phyloP scores from a whole-genome alignment of 2,888 invertebrate species.

The Patella depressa region DNA sequence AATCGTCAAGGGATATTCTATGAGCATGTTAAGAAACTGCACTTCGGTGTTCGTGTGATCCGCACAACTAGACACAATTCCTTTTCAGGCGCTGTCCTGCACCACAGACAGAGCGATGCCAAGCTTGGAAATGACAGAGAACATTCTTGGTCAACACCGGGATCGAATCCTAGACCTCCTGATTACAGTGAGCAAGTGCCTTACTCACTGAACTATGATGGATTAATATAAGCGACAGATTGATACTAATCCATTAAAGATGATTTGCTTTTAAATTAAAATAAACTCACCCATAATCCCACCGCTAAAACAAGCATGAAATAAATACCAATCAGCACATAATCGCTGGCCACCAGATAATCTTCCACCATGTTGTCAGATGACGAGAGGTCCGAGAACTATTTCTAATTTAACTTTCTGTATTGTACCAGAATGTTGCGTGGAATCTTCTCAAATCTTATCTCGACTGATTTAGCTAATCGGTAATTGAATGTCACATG shows the following conservation, averaged over 20 bases:
- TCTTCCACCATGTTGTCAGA: conserved; percentile 37
- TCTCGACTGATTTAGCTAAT: no score
- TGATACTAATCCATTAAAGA: background rate
- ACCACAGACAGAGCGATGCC: no score
- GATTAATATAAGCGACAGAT: background rate
- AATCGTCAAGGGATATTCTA: no score
- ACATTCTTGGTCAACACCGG: no score
- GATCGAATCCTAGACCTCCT: no score
- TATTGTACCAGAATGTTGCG: no score
- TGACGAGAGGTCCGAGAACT: background rate
- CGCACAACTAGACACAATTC: background rate
- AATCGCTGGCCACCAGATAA: conserved; percentile 43
- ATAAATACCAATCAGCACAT: conserved; percentile 47
- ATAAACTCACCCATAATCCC: conserved; percentile 48
- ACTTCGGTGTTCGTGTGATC: background rate
- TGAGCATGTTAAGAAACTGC: background rate
- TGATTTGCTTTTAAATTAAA: background rate
- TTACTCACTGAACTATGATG: background rate
- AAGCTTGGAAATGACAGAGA: no score
- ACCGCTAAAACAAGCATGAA: conserved; percentile 48
- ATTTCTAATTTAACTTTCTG: background rate
- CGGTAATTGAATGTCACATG: no score
- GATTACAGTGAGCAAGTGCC: no score
- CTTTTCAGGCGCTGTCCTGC: no score
- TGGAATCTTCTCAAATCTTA: no score